Conservation (phyloP, 2,888 invertebrate genomes). For the Dexiosoma caninum region DNA sequence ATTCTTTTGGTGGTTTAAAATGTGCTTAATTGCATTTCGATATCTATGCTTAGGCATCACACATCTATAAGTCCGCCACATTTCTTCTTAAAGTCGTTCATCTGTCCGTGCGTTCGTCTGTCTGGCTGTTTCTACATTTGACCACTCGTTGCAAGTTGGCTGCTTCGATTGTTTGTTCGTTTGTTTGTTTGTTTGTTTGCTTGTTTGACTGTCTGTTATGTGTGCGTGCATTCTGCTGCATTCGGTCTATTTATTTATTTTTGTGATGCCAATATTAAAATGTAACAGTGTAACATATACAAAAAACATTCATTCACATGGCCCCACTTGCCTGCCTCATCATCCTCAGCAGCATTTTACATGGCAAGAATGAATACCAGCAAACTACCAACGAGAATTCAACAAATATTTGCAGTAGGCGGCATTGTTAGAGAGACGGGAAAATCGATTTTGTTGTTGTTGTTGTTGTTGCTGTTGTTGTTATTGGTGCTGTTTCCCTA, state of each 20-base stretch:
- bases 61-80: slow-evolving; percentile 66
- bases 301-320: slow-evolving; percentile 22
- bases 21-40: slow-evolving; percentile 75
- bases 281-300: slow-evolving; percentile 27
- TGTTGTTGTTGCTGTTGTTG: neutral
- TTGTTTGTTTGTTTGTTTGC: neutral
- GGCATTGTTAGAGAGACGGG: slow-evolving; percentile 59
- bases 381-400: slow-evolving; percentile 36
- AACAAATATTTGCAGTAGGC: slow-evolving; percentile 59
- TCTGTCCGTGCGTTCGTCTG: slow-evolving; percentile 33
- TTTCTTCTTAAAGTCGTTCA: slow-evolving; percentile 51
- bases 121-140: neutral
- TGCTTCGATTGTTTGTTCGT: slow-evolving; percentile 25
- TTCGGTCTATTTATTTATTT: slow-evolving; percentile 27
- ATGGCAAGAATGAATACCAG: slow-evolving; percentile 48
- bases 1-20: slow-evolving; percentile 50
- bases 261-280: slow-evolving; percentile 23
- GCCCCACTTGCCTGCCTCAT: slow-evolving; percentile 4
- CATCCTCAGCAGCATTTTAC: slow-evolving; percentile 15
- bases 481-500: neutral
- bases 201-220: neutral
- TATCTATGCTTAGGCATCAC: slow-evolving; percentile 75
- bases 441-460: slow-evolving; percentile 42
- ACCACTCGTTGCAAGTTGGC: neutral
- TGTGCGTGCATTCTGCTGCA: neutral